Conservation (phyloP, 2,113 vertebrate species). For the Tragulus kanchil region DNA sequence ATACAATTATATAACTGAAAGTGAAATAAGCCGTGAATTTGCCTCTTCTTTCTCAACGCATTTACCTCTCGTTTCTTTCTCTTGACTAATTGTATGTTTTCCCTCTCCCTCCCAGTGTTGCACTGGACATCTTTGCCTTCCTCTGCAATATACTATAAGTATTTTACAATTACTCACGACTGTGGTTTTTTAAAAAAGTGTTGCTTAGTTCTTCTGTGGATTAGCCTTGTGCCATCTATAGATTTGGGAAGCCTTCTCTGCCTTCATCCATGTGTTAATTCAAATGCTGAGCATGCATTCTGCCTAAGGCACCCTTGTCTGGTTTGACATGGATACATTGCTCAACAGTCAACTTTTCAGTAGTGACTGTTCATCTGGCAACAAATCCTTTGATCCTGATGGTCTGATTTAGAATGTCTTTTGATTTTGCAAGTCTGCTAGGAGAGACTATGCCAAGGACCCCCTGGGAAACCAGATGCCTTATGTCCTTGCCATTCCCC, state of each 20-base stretch:
- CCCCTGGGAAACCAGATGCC: not conserved
- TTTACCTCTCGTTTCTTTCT: not conserved
- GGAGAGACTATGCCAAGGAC: not conserved
- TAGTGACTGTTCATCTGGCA: conserved; percentile 13
- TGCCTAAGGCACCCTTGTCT: not conserved
- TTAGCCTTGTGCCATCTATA: not conserved
- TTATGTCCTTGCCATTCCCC: not conserved
- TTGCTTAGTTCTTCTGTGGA: not conserved
- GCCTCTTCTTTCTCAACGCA: not conserved
- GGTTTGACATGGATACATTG: not conserved
- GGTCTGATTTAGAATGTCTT: not conserved
- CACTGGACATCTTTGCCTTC: not conserved
- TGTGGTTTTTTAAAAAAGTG: not conserved
- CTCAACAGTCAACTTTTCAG: not conserved
- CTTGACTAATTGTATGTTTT: not conserved
- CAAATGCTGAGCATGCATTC: not conserved
- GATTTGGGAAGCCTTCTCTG: not conserved
- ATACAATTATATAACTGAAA: conserved; percentile 11
- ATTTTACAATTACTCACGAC: not conserved
- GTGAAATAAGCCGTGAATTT: not conserved
- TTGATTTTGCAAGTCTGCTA: not conserved
- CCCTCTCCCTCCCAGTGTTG: not conserved
- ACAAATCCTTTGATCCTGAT: not conserved
- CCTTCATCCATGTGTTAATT: not conserved
- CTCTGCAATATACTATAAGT: not conserved